Evolutionary conservation across 2,888 invertebrate species (phyloP).

Genomic region (Brachylomia viminalis): DNA sequence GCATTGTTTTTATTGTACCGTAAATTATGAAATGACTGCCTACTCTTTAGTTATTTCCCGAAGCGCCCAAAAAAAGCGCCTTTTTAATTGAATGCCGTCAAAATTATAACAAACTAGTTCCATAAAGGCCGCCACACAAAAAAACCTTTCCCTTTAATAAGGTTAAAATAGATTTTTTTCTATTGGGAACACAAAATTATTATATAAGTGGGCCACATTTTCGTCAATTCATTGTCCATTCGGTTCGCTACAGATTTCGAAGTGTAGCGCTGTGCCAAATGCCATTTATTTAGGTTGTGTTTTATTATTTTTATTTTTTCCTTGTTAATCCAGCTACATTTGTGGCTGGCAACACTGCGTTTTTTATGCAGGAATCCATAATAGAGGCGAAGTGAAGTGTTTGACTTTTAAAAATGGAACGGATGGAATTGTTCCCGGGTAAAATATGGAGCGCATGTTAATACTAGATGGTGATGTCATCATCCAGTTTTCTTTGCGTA

Average conservation of each 20-base stretch:
- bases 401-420: constrained; percentile 57
- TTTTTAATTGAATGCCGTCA: constrained; percentile 17
- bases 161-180: constrained; percentile 61
- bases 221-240: constrained; percentile 83
- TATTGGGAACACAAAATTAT: constrained; percentile 68
- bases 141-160: constrained; percentile 29
- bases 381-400: constrained; percentile 54
- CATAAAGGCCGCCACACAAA: constrained; percentile 14
- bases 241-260: constrained; percentile 72
- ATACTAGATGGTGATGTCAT: constrained; percentile 54
- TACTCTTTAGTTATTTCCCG: not conserved
- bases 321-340: constrained; percentile 63
- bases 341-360: constrained; percentile 54
- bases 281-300: constrained; percentile 68
- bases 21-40: not conserved
- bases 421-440: constrained; percentile 26
- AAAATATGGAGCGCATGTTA: constrained; percentile 49
- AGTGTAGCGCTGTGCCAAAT: constrained; percentile 79
- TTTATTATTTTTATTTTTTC: constrained; percentile 61
- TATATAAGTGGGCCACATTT: constrained; percentile 83
- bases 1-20: not conserved
- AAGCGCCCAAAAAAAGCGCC: not conserved
- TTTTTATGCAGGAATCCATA: constrained; percentile 55
- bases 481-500: constrained; percentile 52
- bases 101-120: constrained; percentile 33